Conservation (phyloP, 92 coral and sea anemone genomes). For the Siderastrea siderea region DNA sequence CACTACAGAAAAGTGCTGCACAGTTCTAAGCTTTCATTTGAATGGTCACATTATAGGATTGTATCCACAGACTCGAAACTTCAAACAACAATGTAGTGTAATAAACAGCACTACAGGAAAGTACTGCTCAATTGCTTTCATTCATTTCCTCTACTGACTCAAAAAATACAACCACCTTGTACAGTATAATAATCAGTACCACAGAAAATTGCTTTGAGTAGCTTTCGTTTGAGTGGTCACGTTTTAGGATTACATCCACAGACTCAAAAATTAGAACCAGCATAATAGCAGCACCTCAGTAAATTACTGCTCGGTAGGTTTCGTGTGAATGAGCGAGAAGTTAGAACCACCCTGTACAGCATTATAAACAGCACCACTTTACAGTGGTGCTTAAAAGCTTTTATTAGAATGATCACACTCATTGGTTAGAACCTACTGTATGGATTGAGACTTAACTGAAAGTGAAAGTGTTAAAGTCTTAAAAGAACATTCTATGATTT, state of each 20-base stretch:
- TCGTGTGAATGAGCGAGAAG: background rate
- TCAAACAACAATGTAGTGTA: background rate
- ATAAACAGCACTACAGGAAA: no score
- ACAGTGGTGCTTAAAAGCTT: no score
- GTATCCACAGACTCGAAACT: background rate
- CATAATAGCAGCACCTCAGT: background rate
- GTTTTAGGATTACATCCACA: background rate
- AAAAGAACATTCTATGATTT: background rate
- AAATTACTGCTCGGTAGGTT: background rate
- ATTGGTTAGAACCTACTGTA: background rate
- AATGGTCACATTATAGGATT: background rate
- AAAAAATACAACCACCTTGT: no score
- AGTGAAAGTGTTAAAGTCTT: background rate
- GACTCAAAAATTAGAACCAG: background rate
- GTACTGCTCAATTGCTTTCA: no score
- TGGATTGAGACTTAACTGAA: background rate
- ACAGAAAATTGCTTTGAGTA: no score
- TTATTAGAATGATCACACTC: background rate
- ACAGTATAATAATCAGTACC: no score
- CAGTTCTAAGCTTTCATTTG: no score
- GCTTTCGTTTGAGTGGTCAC: background rate
- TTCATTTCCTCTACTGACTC: no score
- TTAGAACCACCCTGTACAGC: background rate
- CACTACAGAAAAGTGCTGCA: no score
- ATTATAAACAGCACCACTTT: no score